Conservation (phyloP, 2,113 vertebrate species). For the Phalacrocorax brasilianus region DNA sequence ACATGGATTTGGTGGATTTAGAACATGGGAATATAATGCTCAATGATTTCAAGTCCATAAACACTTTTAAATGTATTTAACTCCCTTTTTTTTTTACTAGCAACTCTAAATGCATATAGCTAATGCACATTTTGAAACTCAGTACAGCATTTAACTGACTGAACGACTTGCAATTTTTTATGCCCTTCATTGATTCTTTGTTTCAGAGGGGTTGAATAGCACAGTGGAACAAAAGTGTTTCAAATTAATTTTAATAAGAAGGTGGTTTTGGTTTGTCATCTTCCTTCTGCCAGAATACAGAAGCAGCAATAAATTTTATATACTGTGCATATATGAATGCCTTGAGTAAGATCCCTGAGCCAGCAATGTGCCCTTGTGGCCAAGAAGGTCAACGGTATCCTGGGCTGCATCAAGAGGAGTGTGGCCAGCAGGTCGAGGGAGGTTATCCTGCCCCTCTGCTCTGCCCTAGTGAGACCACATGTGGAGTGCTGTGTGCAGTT, state of each 20-base stretch:
- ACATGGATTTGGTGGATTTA: not conserved
- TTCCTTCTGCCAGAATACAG: not conserved
- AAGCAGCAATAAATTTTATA: not conserved
- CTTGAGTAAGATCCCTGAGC: not conserved
- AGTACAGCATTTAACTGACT: not conserved
- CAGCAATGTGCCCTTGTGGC: too few relatives aligned
- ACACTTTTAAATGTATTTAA: not conserved
- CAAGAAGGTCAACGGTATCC: too few relatives aligned
- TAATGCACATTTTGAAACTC: not conserved
- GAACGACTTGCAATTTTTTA: not conserved
- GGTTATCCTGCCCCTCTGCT: too few relatives aligned
- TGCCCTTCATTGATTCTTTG: not conserved
- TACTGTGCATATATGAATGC: not conserved
- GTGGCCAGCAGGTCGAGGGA: too few relatives aligned
- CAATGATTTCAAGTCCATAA: not conserved
- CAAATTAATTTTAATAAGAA: not conserved
- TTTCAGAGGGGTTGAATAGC: not conserved
- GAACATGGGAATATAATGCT: not conserved
- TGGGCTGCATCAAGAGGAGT: too few relatives aligned
- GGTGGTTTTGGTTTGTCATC: not conserved
- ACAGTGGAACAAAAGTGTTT: not conserved
- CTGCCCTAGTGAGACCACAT: too few relatives aligned
- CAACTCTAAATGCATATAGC: not conserved
- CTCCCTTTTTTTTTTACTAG: not conserved
- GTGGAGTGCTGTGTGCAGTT: too few relatives aligned